Conservation (phyloP, 2,113 vertebrate genomes). For the human (Homo sapiens) region GRCh38 chr3:127089001-127089500, state of each 20-base stretch:
- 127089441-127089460: background rate
- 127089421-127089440: background rate
- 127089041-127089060: background rate
- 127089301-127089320: background rate
- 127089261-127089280: too few relatives aligned
- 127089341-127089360: background rate
- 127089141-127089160: background rate
- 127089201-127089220: background rate
- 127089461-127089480: background rate
- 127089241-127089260: background rate
- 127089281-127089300: too few relatives aligned
- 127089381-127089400: background rate
- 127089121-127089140: background rate
- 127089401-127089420: accelerated
- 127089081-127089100: background rate
- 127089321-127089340: too few relatives aligned
- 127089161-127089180: background rate
- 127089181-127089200: accelerated
- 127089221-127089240: background rate
- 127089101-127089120: background rate
- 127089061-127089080: background rate
- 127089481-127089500: background rate
- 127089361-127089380: background rate
- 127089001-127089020: background rate
- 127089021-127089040: background rate